Conservation (phyloP, 2,113 vertebrate species). For the Dromaius novaehollandiae region DNA sequence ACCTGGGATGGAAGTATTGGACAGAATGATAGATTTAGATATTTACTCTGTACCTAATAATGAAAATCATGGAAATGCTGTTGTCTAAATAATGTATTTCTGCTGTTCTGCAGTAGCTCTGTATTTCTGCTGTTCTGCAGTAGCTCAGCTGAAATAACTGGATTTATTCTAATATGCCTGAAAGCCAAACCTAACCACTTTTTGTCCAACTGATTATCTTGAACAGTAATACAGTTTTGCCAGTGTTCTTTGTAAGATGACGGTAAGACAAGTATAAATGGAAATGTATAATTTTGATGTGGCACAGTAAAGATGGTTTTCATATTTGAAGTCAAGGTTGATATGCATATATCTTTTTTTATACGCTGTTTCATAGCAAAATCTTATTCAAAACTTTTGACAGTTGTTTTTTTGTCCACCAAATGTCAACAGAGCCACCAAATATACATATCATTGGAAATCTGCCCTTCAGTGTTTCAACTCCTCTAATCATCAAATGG, state of each 20-base stretch:
- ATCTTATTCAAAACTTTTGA: not conserved
- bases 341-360: accelerated
- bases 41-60: not conserved
- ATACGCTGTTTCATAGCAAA: not conserved
- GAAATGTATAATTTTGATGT: not conserved
- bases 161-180: not conserved
- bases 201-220: not conserved
- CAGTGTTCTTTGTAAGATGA: not conserved
- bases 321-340: not conserved
- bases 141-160: not conserved
- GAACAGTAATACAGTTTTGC: not conserved
- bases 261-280: not conserved
- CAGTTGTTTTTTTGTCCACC: not conserved
- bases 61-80: not conserved
- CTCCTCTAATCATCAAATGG: constrained; percentile 94
- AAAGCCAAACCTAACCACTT: not conserved
- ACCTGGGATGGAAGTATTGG: not conserved
- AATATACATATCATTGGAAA: constrained; percentile 96
- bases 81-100: not conserved
- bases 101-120: not conserved
- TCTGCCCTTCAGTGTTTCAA: constrained; percentile 94
- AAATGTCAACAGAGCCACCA: constrained; percentile 84
- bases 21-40: not conserved
- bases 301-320: not conserved
- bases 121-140: not conserved